Evolutionary conservation across 2,113 vertebrate genomes (phyloP).

Genomic region (Chamaea fasciata): DNA sequence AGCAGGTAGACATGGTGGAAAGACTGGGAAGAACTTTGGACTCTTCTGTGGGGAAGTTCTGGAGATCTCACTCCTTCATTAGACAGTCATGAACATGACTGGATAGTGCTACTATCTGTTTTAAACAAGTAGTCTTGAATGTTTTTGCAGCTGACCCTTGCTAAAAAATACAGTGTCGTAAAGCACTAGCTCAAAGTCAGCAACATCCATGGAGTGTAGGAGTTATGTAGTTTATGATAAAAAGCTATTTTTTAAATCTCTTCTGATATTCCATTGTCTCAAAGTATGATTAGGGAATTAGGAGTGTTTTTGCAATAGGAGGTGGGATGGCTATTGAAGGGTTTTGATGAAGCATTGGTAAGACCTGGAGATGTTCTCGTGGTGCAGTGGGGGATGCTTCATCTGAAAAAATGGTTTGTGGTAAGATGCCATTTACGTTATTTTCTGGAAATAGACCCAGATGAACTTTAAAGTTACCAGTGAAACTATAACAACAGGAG

Average conservation of each 20-base stretch:
- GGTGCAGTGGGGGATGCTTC: neutral
- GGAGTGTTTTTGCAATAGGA: neutral
- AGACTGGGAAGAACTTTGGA: neutral
- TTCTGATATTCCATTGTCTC: neutral
- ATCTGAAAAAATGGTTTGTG: neutral
- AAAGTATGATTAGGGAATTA: neutral
- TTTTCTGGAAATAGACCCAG: neutral
- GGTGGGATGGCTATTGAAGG: neutral
- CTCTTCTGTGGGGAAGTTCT: neutral
- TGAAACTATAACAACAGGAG: neutral
- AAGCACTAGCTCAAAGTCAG: neutral
- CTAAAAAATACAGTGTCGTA: neutral
- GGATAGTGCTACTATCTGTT: neutral
- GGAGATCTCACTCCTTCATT: neutral
- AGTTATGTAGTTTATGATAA: neutral
- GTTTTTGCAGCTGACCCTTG: neutral
- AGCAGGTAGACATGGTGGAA: neutral
- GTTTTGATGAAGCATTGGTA: neutral
- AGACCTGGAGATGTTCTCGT: neutral
- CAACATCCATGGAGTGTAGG: neutral
- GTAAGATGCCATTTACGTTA: neutral
- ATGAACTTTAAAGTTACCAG: neutral
- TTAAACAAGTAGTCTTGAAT: neutral
- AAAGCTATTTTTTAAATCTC: neutral
- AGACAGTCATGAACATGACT: neutral